A percentile compares a stretch with the other conserved stretches of the same genome.
Conservation (phyloP, 2,888 invertebrate genomes). For the Drosophila buzzatii region DNA sequence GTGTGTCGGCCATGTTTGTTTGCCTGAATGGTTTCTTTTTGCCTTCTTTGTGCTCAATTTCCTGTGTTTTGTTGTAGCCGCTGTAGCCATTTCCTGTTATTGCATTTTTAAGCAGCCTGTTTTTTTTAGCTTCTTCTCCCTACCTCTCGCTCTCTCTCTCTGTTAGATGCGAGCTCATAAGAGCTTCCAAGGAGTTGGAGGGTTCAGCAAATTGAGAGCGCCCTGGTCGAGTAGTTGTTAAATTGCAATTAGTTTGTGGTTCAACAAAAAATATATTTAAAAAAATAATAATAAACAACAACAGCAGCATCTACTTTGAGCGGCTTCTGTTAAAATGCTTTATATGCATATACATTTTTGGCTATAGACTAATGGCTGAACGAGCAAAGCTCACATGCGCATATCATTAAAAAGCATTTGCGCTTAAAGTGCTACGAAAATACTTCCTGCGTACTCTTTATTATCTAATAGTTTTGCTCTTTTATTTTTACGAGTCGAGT, state of each 20-base stretch:
- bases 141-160: neutral
- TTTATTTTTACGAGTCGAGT: neutral
- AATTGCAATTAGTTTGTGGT: slow-evolving; percentile 69
- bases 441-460: neutral
- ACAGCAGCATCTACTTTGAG: neutral
- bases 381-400: slow-evolving; percentile 13
- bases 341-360: slow-evolving; percentile 9
- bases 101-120: slow-evolving; percentile 73
- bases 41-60: slow-evolving; percentile 72
- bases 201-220: slow-evolving; percentile 23
- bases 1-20: slow-evolving; percentile 72
- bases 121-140: slow-evolving; percentile 2
- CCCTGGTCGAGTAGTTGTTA: slow-evolving; percentile 58
- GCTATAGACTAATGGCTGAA: slow-evolving; percentile 1
- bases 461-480: neutral
- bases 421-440: slow-evolving; percentile 14
- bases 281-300: neutral
- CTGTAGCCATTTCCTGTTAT: slow-evolving; percentile 76
- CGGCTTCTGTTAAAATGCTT: slow-evolving; percentile 22
- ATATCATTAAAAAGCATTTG: slow-evolving; percentile 23
- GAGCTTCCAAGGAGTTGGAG: slow-evolving; percentile 27
- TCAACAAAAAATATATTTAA: neutral
- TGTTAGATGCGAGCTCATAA: slow-evolving; percentile 36
- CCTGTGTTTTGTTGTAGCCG: slow-evolving; percentile 73
- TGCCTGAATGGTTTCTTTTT: slow-evolving; percentile 48